Conservation (phyloP, 2,113 vertebrate genomes). For the Neogale vison region DNA sequence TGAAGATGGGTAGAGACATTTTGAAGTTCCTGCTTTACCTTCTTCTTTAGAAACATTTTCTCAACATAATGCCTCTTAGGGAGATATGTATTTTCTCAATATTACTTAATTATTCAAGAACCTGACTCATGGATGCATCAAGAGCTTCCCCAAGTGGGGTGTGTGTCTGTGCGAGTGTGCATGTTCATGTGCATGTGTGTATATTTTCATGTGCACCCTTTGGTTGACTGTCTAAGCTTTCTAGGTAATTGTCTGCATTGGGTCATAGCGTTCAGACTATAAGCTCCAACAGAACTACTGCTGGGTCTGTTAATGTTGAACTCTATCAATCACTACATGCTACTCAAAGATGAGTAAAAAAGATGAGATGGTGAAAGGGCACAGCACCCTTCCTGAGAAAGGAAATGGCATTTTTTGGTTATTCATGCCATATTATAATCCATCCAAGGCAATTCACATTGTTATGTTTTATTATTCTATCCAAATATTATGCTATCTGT, state of each 20-base stretch:
- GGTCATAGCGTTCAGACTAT: neutral
- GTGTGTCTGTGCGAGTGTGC: rapidly evolving
- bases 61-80: neutral
- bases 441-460: neutral
- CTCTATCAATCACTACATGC: neutral
- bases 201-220: neutral
- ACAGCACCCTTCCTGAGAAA: neutral
- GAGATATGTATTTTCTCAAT: conserved; percentile 41
- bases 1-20: neutral
- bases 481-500: neutral
- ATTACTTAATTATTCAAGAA: conserved; percentile 46
- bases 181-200: neutral
- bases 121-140: neutral
- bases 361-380: neutral
- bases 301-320: neutral
- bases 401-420: neutral
- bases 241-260: neutral
- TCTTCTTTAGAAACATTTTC: conserved; percentile 46
- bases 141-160: neutral
- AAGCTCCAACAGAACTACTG: neutral
- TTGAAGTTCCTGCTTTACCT: neutral
- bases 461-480: neutral
- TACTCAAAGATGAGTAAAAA: neutral
- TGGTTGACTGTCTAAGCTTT: neutral
- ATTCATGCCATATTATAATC: neutral